A percentile compares a stretch with the other conserved stretches of the same genome.
Conservation (phyloP, 2,888 invertebrate species). For the Scrobipalpa atriplicella region DNA sequence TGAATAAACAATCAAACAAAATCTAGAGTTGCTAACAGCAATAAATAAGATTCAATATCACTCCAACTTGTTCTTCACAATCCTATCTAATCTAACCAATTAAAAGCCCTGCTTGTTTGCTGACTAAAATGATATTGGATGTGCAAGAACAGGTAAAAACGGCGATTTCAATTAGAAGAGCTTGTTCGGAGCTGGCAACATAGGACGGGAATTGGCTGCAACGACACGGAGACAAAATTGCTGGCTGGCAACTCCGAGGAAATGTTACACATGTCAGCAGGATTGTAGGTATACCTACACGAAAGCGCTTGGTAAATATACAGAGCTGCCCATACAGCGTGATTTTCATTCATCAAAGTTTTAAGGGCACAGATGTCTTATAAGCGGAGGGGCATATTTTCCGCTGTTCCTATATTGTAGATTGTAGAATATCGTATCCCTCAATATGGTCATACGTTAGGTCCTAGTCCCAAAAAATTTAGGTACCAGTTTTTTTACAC, state of each 20-base stretch:
- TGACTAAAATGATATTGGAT: constrained; percentile 43
- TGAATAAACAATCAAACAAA: no score
- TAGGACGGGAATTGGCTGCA: constrained; percentile 57
- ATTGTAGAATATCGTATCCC: no score
- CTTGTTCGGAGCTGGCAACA: constrained; percentile 64
- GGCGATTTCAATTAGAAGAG: constrained; percentile 73
- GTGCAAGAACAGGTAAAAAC: constrained; percentile 58
- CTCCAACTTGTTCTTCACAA: not conserved
- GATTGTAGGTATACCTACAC: constrained; percentile 33
- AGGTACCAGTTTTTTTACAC: no score
- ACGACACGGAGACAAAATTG: constrained; percentile 65
- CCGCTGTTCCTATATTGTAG: no score
- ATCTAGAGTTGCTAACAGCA: no score
- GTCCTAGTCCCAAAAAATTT: no score
- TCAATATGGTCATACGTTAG: no score
- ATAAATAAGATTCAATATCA: not conserved
- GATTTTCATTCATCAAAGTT: no score
- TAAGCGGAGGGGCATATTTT: no score
- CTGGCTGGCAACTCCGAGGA: constrained; percentile 51
- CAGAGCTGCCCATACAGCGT: no score
- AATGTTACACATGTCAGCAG: not conserved
- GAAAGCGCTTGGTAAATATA: not conserved
- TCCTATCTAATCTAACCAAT: constrained; percentile 10
- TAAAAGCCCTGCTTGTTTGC: constrained; percentile 7
- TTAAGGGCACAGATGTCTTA: no score